A percentile compares a stretch with the other conserved stretches of the same genome.
phyloP scores from a whole-genome alignment of 2,797 vertebrate species.

The Lates japonicus region DNA sequence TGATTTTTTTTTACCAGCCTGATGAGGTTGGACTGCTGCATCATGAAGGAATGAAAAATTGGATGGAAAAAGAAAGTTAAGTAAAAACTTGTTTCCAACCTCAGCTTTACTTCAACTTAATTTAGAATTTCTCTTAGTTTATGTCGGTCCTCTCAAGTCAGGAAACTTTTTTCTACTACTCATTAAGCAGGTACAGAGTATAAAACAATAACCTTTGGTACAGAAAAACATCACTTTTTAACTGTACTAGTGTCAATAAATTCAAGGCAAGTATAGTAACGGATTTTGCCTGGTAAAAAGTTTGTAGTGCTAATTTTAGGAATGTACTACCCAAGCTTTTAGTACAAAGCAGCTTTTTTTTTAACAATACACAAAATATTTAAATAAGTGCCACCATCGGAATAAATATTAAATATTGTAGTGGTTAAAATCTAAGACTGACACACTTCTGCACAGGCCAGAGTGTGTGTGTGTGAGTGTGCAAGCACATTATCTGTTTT shows the following conservation, averaged over 20 bases:
- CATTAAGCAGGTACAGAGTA: conserved; percentile 47
- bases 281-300: conserved; percentile 55
- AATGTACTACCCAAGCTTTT: conserved; percentile 57
- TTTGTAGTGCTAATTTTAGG: conserved; percentile 59
- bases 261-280: conserved; percentile 57
- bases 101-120: conserved; percentile 14
- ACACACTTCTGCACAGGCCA: conserved; percentile 55
- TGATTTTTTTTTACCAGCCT: conserved; percentile 6
- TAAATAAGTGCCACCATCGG: conserved; percentile 76
- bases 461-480: background rate
- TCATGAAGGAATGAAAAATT: conserved; percentile 43
- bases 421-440: conserved; percentile 68
- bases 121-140: conserved; percentile 20
- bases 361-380: conserved; percentile 65
- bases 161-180: conserved; percentile 48
- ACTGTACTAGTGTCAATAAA: conserved; percentile 59
- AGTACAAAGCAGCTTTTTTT: conserved; percentile 71
- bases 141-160: conserved; percentile 52
- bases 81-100: conserved; percentile 23
- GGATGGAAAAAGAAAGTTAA: conserved; percentile 36
- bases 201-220: conserved; percentile 70
- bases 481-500: conserved; percentile 13
- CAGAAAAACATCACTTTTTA: conserved; percentile 47
- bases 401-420: conserved; percentile 85
- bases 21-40: conserved; percentile 42